A percentile compares a stretch with the other conserved stretches of the same genome.
Evolutionary conservation across 2,888 invertebrate species (phyloP).

Genomic region (Unio delphinus): DNA sequence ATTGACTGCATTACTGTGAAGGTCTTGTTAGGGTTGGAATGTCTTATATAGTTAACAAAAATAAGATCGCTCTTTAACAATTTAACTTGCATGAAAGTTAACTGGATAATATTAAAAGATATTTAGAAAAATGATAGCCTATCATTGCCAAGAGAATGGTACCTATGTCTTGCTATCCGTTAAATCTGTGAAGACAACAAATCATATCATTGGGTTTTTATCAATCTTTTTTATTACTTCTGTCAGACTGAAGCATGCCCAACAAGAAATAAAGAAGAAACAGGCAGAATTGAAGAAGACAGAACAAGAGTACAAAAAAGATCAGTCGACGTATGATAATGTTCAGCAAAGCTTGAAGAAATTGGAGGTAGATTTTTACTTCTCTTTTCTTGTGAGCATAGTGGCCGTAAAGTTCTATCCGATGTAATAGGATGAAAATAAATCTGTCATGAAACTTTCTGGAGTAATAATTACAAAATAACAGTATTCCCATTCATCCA

Average conservation of each 20-base stretch:
- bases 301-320: conserved; percentile 79
- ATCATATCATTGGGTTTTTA: no score
- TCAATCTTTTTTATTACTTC: not conserved
- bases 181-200: no score
- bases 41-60: no score
- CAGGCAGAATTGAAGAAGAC: conserved; percentile 80
- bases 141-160: no score
- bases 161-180: no score
- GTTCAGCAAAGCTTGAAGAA: conserved; percentile 71
- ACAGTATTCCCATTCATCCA: not conserved
- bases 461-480: not conserved
- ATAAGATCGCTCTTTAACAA: no score
- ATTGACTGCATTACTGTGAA: no score
- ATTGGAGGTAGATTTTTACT: conserved; percentile 61
- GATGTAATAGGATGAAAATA: not conserved
- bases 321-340: conserved; percentile 76
- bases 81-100: no score
- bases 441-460: not conserved
- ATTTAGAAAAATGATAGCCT: no score
- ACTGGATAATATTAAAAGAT: no score
- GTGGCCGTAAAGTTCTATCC: not conserved
- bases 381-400: not conserved
- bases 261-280: conserved; percentile 76
- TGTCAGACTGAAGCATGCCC: conserved; percentile 66
- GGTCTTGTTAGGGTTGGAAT: no score